Evolutionary conservation across 2,797 vertebrate genomes (phyloP).

Genomic region (Phrynocephalus vlangalii): DNA sequence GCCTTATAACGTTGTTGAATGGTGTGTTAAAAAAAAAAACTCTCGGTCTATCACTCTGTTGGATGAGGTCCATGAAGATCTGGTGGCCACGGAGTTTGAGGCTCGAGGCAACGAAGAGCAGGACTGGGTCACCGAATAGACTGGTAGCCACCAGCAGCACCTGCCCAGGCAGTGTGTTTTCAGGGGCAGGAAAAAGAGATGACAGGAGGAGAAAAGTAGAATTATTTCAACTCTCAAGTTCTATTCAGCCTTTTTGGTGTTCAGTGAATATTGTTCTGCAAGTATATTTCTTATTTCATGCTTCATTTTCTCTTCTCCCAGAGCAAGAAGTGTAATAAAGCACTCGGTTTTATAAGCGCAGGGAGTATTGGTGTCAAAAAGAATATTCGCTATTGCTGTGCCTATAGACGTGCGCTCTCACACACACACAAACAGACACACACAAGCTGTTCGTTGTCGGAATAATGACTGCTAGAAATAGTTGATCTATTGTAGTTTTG

Average conservation of each 20-base stretch:
- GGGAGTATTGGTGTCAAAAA: constrained; percentile 63
- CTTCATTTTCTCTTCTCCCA: constrained; percentile 74
- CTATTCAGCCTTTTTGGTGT: constrained; percentile 62
- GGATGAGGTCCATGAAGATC: constrained; percentile 27
- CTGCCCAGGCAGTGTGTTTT: too few species aligned
- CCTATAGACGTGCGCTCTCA: constrained; percentile 28
- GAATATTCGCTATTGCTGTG: constrained; percentile 62
- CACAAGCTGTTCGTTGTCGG: constrained; percentile 12
- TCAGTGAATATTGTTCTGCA: constrained; percentile 75
- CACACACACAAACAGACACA: too few species aligned
- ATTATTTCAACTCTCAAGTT: constrained; percentile 39
- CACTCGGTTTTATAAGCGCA: constrained; percentile 71
- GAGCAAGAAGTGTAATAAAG: constrained; percentile 72
- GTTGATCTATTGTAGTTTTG: neutral
- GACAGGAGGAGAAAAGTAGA: neutral
- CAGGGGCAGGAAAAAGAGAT: too few species aligned
- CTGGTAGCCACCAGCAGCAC: neutral
- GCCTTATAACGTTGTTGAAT: neutral
- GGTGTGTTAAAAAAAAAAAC: neutral
- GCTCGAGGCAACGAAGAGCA: neutral
- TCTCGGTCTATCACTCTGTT: neutral
- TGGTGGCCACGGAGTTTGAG: constrained; percentile 25
- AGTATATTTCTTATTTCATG: constrained; percentile 78
- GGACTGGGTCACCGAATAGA: neutral
- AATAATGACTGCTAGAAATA: neutral